A percentile compares a stretch with the other conserved stretches of the same genome.
phyloP scores from a whole-genome alignment of 2,888 invertebrate genomes.

The Clivina fossor region DNA sequence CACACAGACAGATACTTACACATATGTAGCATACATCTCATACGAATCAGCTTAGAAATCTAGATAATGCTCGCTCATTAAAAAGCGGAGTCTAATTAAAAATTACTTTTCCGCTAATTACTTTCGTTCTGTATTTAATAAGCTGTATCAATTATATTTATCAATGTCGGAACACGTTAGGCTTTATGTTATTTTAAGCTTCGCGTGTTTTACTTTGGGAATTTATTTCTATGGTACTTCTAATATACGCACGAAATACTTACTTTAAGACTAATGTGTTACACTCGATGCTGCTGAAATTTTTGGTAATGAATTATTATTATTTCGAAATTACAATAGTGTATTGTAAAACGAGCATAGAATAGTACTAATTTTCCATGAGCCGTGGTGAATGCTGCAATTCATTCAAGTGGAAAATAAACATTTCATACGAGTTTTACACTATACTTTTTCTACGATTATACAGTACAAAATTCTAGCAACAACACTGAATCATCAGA shows the following conservation, averaged over 20 bases:
- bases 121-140: conserved; percentile 33
- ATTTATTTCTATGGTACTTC: conserved; percentile 3
- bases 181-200: conserved; percentile 5
- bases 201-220: conserved; percentile 10
- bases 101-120: conserved; percentile 32
- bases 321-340: background rate
- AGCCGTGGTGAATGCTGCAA: too few species aligned
- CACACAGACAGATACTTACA: too few species aligned
- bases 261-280: too few species aligned
- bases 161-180: conserved; percentile 23
- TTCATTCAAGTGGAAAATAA: too few species aligned
- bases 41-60: conserved; percentile 24
- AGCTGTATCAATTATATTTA: conserved; percentile 34
- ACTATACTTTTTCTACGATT: too few species aligned
- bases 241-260: conserved; percentile 10
- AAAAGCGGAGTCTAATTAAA: conserved; percentile 31
- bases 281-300: too few species aligned
- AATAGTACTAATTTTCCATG: too few species aligned
- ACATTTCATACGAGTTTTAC: too few species aligned
- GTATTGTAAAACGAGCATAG: too few species aligned
- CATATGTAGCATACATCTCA: too few species aligned
- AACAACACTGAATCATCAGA: too few species aligned
- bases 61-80: conserved; percentile 30
- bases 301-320: background rate
- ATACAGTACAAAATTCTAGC: too few species aligned